Percentiles rank a stretch among this genome's conserved stretches.
phyloP scores from a whole-genome alignment of 2,113 vertebrate species.

The Protobothrops flavoviridis region DNA sequence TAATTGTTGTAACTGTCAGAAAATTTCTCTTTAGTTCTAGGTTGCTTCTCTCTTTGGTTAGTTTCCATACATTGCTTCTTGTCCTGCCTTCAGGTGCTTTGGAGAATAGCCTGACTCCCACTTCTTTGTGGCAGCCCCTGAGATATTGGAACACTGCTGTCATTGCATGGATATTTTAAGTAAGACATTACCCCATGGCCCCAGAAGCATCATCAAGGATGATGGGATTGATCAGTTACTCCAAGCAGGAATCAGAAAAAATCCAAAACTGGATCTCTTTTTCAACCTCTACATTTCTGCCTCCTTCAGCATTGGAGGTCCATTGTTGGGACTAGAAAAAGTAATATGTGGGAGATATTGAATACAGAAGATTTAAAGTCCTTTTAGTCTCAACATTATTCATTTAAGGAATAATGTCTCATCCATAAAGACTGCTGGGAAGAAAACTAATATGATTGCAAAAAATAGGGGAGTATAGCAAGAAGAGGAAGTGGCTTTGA shows the following conservation, averaged over 20 bases:
- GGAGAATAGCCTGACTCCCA: too few species aligned
- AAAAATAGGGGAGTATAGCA: background rate
- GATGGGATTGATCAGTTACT: background rate
- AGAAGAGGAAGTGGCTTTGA: background rate
- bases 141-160: too few species aligned
- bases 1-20: too few species aligned
- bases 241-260: background rate
- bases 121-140: too few species aligned
- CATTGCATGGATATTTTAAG: background rate
- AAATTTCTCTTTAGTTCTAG: too few species aligned
- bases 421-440: background rate
- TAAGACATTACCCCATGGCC: background rate
- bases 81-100: too few species aligned
- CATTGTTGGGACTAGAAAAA: background rate
- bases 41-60: too few species aligned
- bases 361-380: background rate
- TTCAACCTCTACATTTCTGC: background rate
- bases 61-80: too few species aligned
- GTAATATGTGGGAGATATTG: background rate
- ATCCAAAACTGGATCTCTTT: background rate
- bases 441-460: background rate
- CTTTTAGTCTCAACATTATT: background rate
- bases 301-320: background rate
- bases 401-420: background rate
- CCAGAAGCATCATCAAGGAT: background rate